Base-by-base conservation (phyloP, 2,797 vertebrate species). In the Enteromius radiatus region DNA sequence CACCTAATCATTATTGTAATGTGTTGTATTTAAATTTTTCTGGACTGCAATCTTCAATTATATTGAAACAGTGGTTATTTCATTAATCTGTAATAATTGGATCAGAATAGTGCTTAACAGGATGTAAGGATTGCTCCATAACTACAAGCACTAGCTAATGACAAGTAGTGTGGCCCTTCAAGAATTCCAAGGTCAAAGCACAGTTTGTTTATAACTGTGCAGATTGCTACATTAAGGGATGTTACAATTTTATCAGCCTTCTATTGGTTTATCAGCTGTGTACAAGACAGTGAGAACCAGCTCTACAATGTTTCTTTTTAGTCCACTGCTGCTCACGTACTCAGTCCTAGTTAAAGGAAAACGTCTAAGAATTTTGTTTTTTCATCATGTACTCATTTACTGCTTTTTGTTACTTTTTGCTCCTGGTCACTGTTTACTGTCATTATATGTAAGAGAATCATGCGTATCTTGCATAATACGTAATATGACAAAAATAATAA, bases 181-280 rank as follows among this genome's bases (percentile, higher is more conserved):
- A 75, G 45, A 52, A 52, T 65, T 49, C 59, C 71, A 56, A 75
- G 71, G 71, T 56, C 61, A 81, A 64, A 70, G 36, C 33, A 71
- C 45, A 41, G 45, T 74, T 81, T 81, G 47, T 81, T 67, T 64
- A 75, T 45, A 52, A 9, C 6, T 0, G 17, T 9, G 15, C 2
- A 67, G 59, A 81, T 38, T 1, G 59, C 45, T 38, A 23, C 71
- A 82, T 63, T 70, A 59, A 3, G n/a, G 7, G 6, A 45, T 41
- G 56, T 21, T 38, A 41, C 61, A 19, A 54, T 52, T 81, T 28
- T 41, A 54, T 36, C 15, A 28, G 31, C 28, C 21, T 61, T 65
- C n/a, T 63, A 38, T 5, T 38, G 43, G 14, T 61, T 74, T 49
- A 52, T 74, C 79, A 81, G 43, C 56, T 12, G 28, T 26, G 28